Evolutionary conservation across 2,113 vertebrate genomes (phyloP).

Genomic region (Phyllostomus discolor): DNA sequence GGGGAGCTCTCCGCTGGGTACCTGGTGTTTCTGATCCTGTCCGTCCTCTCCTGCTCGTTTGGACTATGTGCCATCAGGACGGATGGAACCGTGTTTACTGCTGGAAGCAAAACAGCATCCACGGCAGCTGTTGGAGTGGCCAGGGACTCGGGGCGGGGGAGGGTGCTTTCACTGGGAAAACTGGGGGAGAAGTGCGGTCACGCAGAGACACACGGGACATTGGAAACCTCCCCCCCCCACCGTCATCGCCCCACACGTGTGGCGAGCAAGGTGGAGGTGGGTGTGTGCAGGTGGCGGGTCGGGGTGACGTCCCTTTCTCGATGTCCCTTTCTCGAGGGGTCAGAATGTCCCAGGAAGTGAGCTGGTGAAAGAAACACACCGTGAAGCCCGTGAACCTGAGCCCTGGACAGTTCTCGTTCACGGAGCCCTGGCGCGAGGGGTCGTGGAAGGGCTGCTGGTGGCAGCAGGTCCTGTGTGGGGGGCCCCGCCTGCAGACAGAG

Average conservation of each 20-base stretch:
- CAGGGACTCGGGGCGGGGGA: neutral
- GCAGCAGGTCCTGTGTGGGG: neutral
- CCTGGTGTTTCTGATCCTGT: neutral
- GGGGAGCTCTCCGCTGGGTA: neutral
- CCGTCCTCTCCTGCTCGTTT: neutral
- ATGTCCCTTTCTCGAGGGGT: too few species aligned
- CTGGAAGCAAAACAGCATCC: neutral
- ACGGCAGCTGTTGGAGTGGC: neutral
- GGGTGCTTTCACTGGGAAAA: neutral
- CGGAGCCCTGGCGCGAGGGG: neutral
- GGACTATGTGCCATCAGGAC: neutral
- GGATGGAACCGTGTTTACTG: neutral
- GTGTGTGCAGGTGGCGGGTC: neutral
- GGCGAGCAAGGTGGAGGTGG: too few species aligned
- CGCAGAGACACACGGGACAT: rapidly evolving
- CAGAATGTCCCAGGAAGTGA: neutral
- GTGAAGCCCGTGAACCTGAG: neutral
- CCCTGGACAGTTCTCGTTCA: too few species aligned
- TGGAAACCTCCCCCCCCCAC: neutral
- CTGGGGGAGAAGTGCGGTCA: neutral
- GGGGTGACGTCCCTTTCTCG: neutral
- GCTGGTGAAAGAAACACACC: neutral
- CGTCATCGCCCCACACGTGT: rapidly evolving
- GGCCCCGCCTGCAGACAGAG: neutral
- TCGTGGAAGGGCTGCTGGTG: too few species aligned